Base-by-base conservation (phyloP, 2,797 vertebrate genomes). In the Anabas testudineus region DNA sequence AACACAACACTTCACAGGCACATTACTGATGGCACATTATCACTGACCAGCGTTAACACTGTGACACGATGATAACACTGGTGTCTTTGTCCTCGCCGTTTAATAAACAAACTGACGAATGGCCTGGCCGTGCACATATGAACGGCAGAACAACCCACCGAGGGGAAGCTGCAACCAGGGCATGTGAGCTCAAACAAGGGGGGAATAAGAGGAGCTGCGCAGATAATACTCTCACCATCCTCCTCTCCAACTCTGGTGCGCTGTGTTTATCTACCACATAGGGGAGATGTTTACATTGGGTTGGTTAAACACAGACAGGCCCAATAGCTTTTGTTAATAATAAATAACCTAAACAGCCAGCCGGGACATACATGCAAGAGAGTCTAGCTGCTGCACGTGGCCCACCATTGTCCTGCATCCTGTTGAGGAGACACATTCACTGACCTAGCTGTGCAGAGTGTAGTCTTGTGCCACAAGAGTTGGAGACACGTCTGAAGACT, bases 251-350 rank as follows among this genome's bases (percentile, higher is more conserved):
- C 85, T 87, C 70, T 76, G 3, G 57, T 57, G 62, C 68, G 62
- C 52, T 51, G 59, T 91, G 81, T 92, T 93, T 90, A 91, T 90
- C 85, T 83, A 85, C 82, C 83, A 64, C 14, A n/a, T 67, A 82
- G 76, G 75, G 80, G 85, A 82, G 74, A 76, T 82, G 91, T 93
- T 92, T 93, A 90, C 80, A 86, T 71, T 88, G 83, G 86, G 86
- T 80, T 60, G 65, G 80, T 86, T 84, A 89, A 91, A 91, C 90
- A 90, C 80, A 81, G 84, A 65, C 68, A 60, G 68, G 52, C 80
- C 79, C 67, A 72, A 67, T 80, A 70, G 82, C 81, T 86, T 91
- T 87, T 84, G 80, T 91, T 91, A 86, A 93, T 91, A 87, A 92
- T 91, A 91, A 89, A 92, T 90, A 90, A 88, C 81, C 70, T 58